phyloP scores from a whole-genome alignment of 1,140 invertebrate genomes.

The Mya arenaria region DNA sequence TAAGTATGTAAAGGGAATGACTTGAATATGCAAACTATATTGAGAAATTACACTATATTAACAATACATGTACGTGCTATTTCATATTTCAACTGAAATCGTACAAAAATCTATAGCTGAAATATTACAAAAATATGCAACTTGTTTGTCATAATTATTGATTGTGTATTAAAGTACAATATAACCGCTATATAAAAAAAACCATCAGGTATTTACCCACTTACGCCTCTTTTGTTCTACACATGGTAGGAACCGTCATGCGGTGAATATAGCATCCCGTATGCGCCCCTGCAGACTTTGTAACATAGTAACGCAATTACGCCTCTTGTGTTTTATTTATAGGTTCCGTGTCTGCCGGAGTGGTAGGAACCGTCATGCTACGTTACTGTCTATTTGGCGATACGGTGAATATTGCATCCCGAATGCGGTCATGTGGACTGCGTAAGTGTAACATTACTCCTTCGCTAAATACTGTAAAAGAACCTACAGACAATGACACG shows the following conservation, averaged over 20 bases:
- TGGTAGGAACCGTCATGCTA: constrained; percentile 72
- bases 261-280: constrained; percentile 70
- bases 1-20: too few relatives aligned
- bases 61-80: too few relatives aligned
- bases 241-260: constrained; percentile 71
- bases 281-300: constrained; percentile 71
- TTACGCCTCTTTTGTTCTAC: background rate
- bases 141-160: background rate
- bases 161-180: background rate
- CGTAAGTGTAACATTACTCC: constrained; percentile 38
- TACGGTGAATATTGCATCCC: constrained; percentile 70
- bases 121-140: too few relatives aligned
- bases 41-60: too few relatives aligned
- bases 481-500: background rate
- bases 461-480: background rate
- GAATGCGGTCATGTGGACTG: constrained; percentile 71
- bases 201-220: background rate
- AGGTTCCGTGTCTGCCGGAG: constrained; percentile 65
- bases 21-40: too few relatives aligned
- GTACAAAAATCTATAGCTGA: too few relatives aligned
- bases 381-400: constrained; percentile 74
- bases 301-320: too few relatives aligned
- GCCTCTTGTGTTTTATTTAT: too few relatives aligned
- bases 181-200: too few relatives aligned
- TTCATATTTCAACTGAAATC: too few relatives aligned